Base-by-base conservation (phyloP, 2,888 invertebrate genomes). In the Meiosimyza decipiens region DNA sequence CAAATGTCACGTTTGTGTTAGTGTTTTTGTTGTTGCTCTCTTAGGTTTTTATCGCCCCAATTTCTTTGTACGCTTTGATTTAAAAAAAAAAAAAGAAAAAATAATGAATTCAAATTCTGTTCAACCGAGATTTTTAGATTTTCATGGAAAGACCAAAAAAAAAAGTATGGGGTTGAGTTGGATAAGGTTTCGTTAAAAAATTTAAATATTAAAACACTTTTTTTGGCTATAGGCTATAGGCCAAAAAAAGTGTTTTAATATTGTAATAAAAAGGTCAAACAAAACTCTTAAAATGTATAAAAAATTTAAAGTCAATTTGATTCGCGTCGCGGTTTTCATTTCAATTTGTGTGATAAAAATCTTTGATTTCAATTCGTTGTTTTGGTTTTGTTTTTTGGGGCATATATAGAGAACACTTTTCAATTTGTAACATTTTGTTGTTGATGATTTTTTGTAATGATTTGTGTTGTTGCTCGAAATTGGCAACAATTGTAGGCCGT, bases 81-180 rank as follows among this genome's bases (percentile, higher is more conserved):
- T n/a, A n/a, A n/a, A n/a, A 16, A 6, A 63, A 16, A 16, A 47
- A 47, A 49, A 40, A 18, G 18, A 12, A 16, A 18, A 47, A 63
- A 47, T 47, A 63, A 63, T 63, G 49, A 63, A 63, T 63, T 63
- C 63, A 47, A 63, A 63, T 63, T 49, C 47, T 63, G 63, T 63
- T 62, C 40, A n/a, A 47, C 40, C 12, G 63, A 47, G 63, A 47
- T 63, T 63, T 40, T 22, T 18, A n/a, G 15, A n/a, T 22, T 55
- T 55, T 18, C 18, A 55, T 18, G 11, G 22, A 12, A 18, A 11
- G 55, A 55, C 2, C 22, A 6, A 55, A 6, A 18, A 55, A 55
- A n/a, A 16, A 22, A 55, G 9, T 55, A n/a, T 16, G 55, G 22
- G 2, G 22, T 22, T 55, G 18, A 55, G 22, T 55, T 16, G 55